Conservation (phyloP, 2,888 invertebrate genomes). For the Adineta ricciae region DNA sequence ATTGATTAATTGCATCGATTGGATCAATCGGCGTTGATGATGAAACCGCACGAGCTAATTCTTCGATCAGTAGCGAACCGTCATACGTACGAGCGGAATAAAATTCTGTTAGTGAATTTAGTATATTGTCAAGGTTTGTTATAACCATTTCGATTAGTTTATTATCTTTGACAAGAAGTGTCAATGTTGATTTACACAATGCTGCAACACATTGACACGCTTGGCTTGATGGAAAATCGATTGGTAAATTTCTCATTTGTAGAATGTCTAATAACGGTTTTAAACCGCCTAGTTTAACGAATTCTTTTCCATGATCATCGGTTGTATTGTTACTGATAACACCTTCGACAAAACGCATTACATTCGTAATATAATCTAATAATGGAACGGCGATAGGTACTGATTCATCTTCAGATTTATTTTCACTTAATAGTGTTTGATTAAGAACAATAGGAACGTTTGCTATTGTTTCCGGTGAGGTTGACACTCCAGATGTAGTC, state of each 20-base stretch:
- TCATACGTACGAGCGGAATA: constrained; percentile 54
- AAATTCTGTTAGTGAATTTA: not conserved
- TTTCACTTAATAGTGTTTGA: not conserved
- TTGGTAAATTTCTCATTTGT: constrained; percentile 68
- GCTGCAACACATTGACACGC: constrained; percentile 69
- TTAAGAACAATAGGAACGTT: not conserved
- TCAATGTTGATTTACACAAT: constrained; percentile 62
- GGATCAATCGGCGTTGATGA: constrained; percentile 52
- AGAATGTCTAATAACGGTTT: constrained; percentile 64
- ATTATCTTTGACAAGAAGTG: constrained; percentile 54
- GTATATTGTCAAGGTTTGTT: not conserved
- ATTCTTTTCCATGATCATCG: constrained; percentile 61
- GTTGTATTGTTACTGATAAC: constrained; percentile 72
- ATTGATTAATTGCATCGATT: constrained; percentile 63
- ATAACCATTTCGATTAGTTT: constrained; percentile 51
- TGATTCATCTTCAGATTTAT: constrained; percentile 27
- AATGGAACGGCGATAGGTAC: constrained; percentile 61
- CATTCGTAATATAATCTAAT: constrained; percentile 71
- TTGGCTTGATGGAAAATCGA: constrained; percentile 69
- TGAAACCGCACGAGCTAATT: constrained; percentile 57
- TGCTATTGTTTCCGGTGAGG: not conserved
- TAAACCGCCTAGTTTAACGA: constrained; percentile 67
- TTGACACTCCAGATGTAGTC: not conserved
- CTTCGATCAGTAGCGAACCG: constrained; percentile 64
- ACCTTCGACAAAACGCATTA: constrained; percentile 77